phyloP scores from a whole-genome alignment of 1,140 invertebrate species.

The Anoplophora glabripennis region DNA sequence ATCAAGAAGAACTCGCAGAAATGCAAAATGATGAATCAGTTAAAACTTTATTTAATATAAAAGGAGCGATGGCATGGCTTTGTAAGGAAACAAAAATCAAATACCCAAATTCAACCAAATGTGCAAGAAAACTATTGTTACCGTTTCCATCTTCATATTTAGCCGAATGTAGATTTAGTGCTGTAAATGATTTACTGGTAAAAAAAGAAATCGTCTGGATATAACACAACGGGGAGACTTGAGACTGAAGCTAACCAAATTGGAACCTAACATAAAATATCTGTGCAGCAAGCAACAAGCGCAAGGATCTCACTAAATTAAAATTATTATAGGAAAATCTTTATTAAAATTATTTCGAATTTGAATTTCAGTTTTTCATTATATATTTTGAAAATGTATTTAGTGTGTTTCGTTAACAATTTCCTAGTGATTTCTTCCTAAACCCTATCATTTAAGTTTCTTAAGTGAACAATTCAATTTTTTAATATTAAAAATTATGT shows the following conservation, averaged over 20 bases:
- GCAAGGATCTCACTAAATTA: background rate
- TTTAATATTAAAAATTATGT: conserved; percentile 24
- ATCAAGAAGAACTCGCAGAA: conserved; percentile 21
- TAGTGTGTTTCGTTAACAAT: conserved; percentile 36
- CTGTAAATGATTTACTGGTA: conserved; percentile 2
- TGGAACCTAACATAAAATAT: conserved; percentile 22
- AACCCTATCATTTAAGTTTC: conserved; percentile 33
- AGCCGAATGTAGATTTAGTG: conserved; percentile 4
- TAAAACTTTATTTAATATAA: conserved; percentile 1
- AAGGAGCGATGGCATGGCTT: conserved; percentile 12
- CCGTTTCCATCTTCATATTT: conserved; percentile 1
- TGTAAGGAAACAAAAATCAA: conserved; percentile 9
- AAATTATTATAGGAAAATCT: conserved; percentile 4
- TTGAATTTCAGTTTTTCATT: conserved; percentile 37
- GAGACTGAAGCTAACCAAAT: conserved; percentile 22
- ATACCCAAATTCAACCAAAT: conserved; percentile 9
- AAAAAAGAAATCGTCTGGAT: conserved; percentile 7
- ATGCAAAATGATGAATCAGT: conserved; percentile 10
- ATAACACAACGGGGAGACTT: background rate
- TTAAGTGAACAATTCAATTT: conserved; percentile 37
- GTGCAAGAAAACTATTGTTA: conserved; percentile 9
- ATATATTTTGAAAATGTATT: too few species aligned
- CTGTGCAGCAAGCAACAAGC: conserved; percentile 7
- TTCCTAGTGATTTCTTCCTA: conserved; percentile 37
- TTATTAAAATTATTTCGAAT: conserved; percentile 19